A percentile compares a stretch with the other conserved stretches of the same genome.
These are phyloP conservation scores for Selenia dentaria DNA, from an alignment of 2,888 invertebrate genomes.

Conservation along the genomic window DNA sequence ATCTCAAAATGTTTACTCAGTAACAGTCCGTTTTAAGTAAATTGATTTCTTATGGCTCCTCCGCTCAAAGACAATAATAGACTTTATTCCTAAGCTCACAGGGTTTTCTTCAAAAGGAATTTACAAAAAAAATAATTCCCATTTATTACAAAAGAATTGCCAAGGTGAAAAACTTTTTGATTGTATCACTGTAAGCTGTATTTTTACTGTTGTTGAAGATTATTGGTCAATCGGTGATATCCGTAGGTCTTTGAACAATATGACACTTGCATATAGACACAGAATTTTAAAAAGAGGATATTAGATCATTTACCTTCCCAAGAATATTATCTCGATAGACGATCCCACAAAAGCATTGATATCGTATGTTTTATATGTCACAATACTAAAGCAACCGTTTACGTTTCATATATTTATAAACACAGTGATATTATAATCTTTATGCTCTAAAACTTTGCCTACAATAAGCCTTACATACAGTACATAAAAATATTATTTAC, in stretches of 20 bases:
- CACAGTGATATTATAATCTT: no score
- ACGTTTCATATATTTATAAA: no score
- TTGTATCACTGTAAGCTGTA: constrained; percentile 35
- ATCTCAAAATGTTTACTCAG: constrained; percentile 78
- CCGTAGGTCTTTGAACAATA: constrained; percentile 50
- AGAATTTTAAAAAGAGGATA: no score
- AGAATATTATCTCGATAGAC: no score
- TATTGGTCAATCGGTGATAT: constrained; percentile 52
- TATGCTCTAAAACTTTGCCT: no score
- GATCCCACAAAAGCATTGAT: no score
- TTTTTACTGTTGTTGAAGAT: constrained; percentile 32
- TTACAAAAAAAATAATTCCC: constrained; percentile 1
- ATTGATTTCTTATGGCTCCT: constrained; percentile 60
- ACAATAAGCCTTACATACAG: no score
- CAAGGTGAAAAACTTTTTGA: constrained; percentile 44
- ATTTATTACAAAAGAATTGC: constrained; percentile 32
- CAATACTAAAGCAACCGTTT: no score
- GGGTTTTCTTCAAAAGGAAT: constrained; percentile 10
- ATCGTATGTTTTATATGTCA: no score
- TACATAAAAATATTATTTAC: no score
- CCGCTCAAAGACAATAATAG: constrained; percentile 6
- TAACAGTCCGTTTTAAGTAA: constrained; percentile 77
- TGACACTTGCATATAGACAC: no score
- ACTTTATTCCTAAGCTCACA: constrained; percentile 17
- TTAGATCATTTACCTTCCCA: no score